Evolutionary conservation across 2,797 vertebrate genomes (phyloP), one percentile per base, ranked within the genome.

Genomic region (Poeciliopsis gracilis): DNA sequence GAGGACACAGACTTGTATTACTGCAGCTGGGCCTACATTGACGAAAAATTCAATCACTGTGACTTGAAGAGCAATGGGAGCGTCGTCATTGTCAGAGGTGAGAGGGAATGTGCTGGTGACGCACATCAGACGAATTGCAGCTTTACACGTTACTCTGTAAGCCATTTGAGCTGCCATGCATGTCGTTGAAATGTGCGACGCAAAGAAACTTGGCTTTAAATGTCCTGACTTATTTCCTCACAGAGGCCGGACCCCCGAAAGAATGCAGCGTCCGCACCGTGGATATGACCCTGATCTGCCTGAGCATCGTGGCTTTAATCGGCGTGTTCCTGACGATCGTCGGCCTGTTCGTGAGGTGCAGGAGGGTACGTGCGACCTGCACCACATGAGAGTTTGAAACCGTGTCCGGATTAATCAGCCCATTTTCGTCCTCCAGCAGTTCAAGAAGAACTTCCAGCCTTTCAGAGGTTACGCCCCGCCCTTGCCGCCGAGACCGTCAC

Each of bases 1-100:
- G 25, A 80, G 0, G 94, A 95, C 87, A 94, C 92, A 0, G 80
- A 94, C 72, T 45, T 89, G 47, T 95, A 95, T 53, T 88, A 79
- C 86, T 95, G 94, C 77, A 43, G 1, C 2, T 95, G 93, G 94
- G 28, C 0, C 1, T 49, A 59, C 33, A 5, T n/a, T 0, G 0
- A 15, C 1, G 0, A 70, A 28, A 0, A 1, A 3, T 70, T 12
- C 10, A 2, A 1, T 1, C 2, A 0, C 0, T 0, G 9, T 0
- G 3, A 15, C 0, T 3, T 73, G 18, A 0, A 38, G 16, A 90
- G 81, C 79, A 69, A 36, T 0, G 90, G 91, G 73, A 94, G 91
- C 4, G 0, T 94, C 5, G 43, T 95, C 67, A 85, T 94, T 9
- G 36, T 95, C 61, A 87, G 41, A 91, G 94, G 94, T 94, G 45